Evolutionary conservation across 2,888 invertebrate genomes (phyloP).

Genomic region (Bellardia bayeri): DNA sequence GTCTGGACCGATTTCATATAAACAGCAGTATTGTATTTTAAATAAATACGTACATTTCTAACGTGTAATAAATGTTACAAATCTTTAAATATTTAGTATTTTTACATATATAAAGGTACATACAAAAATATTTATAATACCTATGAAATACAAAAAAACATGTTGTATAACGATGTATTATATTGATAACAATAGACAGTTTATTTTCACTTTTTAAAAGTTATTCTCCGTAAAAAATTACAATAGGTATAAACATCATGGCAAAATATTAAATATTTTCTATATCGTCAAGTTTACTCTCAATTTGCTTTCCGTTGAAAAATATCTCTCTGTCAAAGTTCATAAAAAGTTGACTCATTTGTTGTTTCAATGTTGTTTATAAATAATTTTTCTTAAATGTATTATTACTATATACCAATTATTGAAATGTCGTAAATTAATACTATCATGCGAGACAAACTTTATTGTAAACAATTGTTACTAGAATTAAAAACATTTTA

Average conservation of each 20-base stretch:
- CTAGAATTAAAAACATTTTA: neutral
- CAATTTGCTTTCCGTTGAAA: neutral
- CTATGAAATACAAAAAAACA: neutral
- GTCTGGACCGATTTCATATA: no score
- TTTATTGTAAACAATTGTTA: neutral
- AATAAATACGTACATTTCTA: no score
- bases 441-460: conserved; percentile 4
- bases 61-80: neutral
- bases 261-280: neutral
- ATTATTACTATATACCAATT: neutral
- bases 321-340: neutral
- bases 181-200: neutral
- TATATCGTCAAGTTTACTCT: neutral
- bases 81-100: neutral
- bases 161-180: neutral
- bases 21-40: no score
- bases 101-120: neutral
- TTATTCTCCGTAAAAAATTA: neutral
- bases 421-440: neutral
- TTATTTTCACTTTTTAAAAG: neutral
- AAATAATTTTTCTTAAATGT: neutral
- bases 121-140: neutral
- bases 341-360: conserved; percentile 19
- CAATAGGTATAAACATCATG: neutral
- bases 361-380: neutral